A percentile compares a stretch with the other conserved stretches of the same genome.
Conservation (phyloP, 1,140 invertebrate species). For the Bombus sibiricus region DNA sequence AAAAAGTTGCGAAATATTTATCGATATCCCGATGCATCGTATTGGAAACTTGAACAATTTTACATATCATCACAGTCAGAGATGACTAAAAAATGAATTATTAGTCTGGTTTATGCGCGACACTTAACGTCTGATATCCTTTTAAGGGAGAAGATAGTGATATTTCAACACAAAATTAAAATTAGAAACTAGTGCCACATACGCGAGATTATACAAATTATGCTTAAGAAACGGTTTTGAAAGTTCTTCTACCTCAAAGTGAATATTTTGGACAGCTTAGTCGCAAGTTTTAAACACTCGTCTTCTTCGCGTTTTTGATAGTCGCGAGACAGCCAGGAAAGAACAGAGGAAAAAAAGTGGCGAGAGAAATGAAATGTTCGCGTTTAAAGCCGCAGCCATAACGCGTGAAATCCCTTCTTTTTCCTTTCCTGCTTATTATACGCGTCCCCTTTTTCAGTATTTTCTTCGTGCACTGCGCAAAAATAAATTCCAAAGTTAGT, state of each 20-base stretch:
- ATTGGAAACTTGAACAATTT: too few species aligned
- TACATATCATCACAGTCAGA: too few species aligned
- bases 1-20: too few species aligned
- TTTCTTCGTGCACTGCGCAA: not conserved
- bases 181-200: fast-evolving
- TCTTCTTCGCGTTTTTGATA: constrained; percentile 32
- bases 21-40: too few species aligned
- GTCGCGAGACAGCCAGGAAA: constrained; percentile 6
- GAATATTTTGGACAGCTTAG: not conserved
- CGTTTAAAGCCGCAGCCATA: constrained; percentile 29
- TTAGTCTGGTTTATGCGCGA: too few species aligned
- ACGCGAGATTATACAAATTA: not conserved
- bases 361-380: constrained; percentile 36
- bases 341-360: constrained; percentile 24
- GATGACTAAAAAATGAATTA: too few species aligned
- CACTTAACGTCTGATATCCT: too few species aligned
- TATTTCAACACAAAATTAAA: not conserved
- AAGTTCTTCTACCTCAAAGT: not conserved
- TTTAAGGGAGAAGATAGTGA: not conserved
- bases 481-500: constrained; percentile 1
- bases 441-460: not conserved
- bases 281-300: constrained; percentile 5
- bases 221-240: not conserved
- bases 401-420: constrained; percentile 41
- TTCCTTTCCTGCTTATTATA: constrained; percentile 15